Evolutionary conservation across 92 coral and sea anemone genomes (phyloP), one percentile per base, ranked within the genome.

Genomic region (Actinernus sp.): DNA sequence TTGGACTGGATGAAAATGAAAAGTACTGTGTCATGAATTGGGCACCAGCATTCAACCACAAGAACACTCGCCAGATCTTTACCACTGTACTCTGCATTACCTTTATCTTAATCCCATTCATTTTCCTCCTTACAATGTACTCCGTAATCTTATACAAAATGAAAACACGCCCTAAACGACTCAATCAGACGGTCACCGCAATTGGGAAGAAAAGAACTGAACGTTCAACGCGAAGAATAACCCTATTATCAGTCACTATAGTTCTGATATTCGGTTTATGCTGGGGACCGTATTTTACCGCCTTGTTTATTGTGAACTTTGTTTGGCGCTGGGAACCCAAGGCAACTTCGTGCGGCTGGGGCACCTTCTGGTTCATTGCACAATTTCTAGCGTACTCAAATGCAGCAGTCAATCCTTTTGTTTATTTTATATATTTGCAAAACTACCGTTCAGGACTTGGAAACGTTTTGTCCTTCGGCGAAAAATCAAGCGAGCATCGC

Each of bases 281-380:
- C 37, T 67, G 74, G 74, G 63, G 74, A 3, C 74, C 74, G 0
- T 67, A 50, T 36, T 67, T 67, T 38, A 13, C 49, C 1, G 20
- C 37, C 7, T 38, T 49, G 14, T 21, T 53, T 13, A 11, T 55
- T 1, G 52, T 45, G 11, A 45, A 23, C 52, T 45, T 9, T 18
- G 52, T 8, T 5, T 45, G 52, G 52, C 34, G 32, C 0, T 17
- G 26, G 12, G 33, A 50, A 11, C 27, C 22, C 53, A 16, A 20
- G 13, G 18, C 33, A 2, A 24, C 27, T 1, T 18, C 26, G 3
- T 6, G 2, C 1, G 13, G 33, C 24, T 40, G 45, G 33, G 47
- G 3, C 3, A 38, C 59, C 4, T 52, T 67, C 19, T 27, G 39
- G 16, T 67, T 67, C 20, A 27, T 21, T 5, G 74, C 74, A 16